A percentile compares a stretch with the other conserved stretches of the same genome.
These are phyloP conservation scores for Eristalinus sepulchralis DNA, from an alignment of 2,888 invertebrate genomes.

Conservation along the genomic window DNA sequence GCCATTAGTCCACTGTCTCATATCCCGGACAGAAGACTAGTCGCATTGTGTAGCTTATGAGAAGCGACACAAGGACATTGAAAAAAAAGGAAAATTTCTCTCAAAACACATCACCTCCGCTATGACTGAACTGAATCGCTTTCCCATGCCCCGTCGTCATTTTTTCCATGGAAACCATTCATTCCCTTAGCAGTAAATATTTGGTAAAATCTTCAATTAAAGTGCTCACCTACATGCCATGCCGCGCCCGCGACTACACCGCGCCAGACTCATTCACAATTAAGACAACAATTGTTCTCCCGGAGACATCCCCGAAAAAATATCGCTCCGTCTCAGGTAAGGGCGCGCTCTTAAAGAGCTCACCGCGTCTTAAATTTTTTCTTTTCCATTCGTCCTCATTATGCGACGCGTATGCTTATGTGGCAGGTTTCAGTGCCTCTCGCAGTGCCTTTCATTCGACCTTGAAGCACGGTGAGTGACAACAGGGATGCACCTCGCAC, in stretches of 20 bases:
- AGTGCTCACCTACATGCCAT: slow-evolving; percentile 5
- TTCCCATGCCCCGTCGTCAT: background rate
- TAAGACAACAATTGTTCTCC: slow-evolving; percentile 62
- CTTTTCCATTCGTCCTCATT: slow-evolving; percentile 11
- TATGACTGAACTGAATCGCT: background rate
- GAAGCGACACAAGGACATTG: background rate
- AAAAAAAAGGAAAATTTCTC: background rate
- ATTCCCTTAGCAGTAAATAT: slow-evolving; percentile 25
- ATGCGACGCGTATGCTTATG: background rate
- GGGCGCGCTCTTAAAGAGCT: slow-evolving; percentile 37
- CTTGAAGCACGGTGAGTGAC: slow-evolving; percentile 50
- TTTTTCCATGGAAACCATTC: background rate
- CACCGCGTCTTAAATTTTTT: slow-evolving; percentile 38
- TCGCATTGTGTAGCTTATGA: background rate
- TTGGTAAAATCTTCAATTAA: slow-evolving; percentile 50
- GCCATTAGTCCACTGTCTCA: background rate
- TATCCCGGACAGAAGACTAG: background rate
- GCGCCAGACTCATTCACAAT: slow-evolving; percentile 57
- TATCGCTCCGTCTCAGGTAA: slow-evolving; percentile 17
- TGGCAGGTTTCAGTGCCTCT: background rate
- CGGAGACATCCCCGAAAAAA: slow-evolving; percentile 10
- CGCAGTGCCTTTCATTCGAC: slow-evolving; percentile 50
- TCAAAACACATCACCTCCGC: too few relatives aligned
- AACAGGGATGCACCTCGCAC: slow-evolving; percentile 60
- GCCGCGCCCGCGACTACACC: slow-evolving; percentile 15